Base-by-base conservation (phyloP, 2,888 invertebrate genomes). In the Tineola bisselliella region DNA sequence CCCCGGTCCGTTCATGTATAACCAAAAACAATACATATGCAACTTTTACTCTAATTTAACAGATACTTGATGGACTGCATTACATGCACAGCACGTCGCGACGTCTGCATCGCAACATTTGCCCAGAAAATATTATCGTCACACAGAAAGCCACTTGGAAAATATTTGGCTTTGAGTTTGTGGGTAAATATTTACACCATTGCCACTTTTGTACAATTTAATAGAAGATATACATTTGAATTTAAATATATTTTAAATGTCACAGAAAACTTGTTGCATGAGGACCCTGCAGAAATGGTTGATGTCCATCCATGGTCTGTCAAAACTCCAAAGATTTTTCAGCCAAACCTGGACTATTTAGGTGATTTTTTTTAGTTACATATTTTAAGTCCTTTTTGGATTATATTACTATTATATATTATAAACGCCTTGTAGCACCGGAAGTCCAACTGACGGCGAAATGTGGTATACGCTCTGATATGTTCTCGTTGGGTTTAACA, bases 121-220 rank as follows among this genome's bases (percentile, higher is more conserved):
- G 95, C 76, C 98, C 98, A 1, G 93, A 93, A 67, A 94, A 95
- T 68, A 93, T 99, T 69, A 90, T 98, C 68, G 93, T 99, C 65
- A 97, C 96, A 60, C 95, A 94, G 77, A 91, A 93, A 62, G 97
- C 98, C 65, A 95, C 96, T 48, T 99, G 99, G 99, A 99, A 99
- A 79, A 89, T 99, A 63, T 94, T 94, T 59, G 98, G 98, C 25
- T 90, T 99, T 65, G 97, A 98, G 76, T 98, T 98, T 81, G 89
- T 92, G 66, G 96, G 97, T 94, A 84, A 87, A 88, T 25, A 25
- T 25, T 25, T 25, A 25, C 6, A 25, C 25, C 2, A 25, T 25
- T 25, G 6, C 6, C 25, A 25, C 2, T 4, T 25, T 25, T 25
- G n/a, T n/a, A n/a, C n/a, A n/a, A n/a, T n/a, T n/a, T n/a, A n/a